A percentile compares a stretch with the other conserved stretches of the same genome.
Conservation (phyloP, 2,888 invertebrate species). For the Hesperia comma region DNA sequence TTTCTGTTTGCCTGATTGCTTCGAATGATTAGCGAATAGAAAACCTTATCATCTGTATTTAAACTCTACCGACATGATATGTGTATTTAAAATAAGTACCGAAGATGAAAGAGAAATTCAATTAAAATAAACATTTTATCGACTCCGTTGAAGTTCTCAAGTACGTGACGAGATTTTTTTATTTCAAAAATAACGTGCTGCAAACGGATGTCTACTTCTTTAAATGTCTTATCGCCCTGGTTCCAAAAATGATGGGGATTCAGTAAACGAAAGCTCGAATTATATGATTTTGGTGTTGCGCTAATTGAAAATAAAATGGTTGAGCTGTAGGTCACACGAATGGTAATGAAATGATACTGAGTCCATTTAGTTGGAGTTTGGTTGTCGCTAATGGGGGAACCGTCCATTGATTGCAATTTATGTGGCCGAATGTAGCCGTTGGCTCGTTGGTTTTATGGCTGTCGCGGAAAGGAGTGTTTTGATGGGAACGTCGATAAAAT, state of each 20-base stretch:
- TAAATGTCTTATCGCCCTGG: no score
- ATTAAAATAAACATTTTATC: conserved; percentile 25
- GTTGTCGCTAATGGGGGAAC: conserved; percentile 41
- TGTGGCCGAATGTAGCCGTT: conserved; percentile 49
- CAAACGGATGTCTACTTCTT: no score
- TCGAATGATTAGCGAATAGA: conserved; percentile 6
- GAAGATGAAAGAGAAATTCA: conserved; percentile 21
- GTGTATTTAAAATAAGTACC: conserved; percentile 25
- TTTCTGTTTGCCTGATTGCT: conserved; percentile 1
- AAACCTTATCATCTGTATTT: conserved; percentile 24
- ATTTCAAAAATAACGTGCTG: no score
- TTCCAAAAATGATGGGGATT: no score
- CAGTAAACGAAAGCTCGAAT: no score
- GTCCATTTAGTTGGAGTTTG: conserved; percentile 51
- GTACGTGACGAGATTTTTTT: no score
- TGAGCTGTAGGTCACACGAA: conserved; percentile 24
- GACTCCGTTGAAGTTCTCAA: no score
- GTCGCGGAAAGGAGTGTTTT: conserved; percentile 40
- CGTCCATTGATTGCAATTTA: conserved; percentile 52
- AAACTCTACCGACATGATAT: conserved; percentile 25
- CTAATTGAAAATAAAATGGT: conserved; percentile 20
- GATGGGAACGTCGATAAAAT: conserved; percentile 23
- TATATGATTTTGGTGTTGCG: no score
- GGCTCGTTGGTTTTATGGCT: conserved; percentile 37
- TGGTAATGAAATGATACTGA: conserved; percentile 32